Percentiles rank a stretch among this genome's conserved stretches.
Conservation (phyloP, 37 sponge, comb jelly and placozoan species). For the Beroe ovata region DNA sequence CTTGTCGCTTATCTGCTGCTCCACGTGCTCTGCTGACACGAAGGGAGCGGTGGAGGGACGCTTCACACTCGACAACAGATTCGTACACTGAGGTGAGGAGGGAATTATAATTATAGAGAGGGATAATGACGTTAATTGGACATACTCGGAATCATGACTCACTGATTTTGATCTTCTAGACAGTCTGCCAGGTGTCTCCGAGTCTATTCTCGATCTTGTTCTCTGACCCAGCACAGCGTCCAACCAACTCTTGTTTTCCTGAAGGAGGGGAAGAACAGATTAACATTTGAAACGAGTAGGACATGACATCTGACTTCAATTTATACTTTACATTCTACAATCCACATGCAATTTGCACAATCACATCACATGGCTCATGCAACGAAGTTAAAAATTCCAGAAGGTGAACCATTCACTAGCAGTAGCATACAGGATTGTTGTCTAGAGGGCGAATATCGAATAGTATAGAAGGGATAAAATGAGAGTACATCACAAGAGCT, state of each 20-base stretch:
- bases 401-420: no score
- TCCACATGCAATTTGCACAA: no score
- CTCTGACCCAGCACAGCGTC: conserved; percentile 45
- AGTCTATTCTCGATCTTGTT: not conserved
- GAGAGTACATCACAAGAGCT: no score
- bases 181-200: conserved; percentile 1
- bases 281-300: not conserved
- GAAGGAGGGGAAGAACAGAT: not conserved
- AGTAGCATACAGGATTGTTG: no score
- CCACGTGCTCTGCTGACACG: conserved; percentile 36
- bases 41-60: conserved; percentile 45
- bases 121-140: no score
- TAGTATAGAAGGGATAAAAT: no score
- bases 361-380: no score
- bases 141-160: not conserved
- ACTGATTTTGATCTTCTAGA: conserved; percentile 20
- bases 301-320: no score
- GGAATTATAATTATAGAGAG: no score
- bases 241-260: conserved; percentile 39
- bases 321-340: no score
- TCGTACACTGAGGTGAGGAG: conserved; percentile 50
- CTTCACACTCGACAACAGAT: not conserved
- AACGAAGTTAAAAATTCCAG: no score
- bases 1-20: not conserved
- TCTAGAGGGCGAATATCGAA: no score